Base-by-base conservation (phyloP, 2,797 vertebrate species). In the Hozukius guyotensis region DNA sequence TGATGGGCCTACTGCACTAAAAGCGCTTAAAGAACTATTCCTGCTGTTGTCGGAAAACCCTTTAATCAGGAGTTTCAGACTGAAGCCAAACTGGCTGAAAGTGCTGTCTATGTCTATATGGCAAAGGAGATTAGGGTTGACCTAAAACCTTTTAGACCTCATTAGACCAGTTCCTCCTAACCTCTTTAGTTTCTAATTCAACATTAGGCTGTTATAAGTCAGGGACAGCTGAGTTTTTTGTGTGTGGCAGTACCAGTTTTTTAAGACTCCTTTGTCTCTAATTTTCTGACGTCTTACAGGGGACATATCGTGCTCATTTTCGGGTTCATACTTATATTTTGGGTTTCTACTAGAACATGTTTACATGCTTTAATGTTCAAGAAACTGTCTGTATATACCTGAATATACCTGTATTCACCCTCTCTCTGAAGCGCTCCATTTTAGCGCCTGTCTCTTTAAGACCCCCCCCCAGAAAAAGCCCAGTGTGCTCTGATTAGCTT, bases 61-160 rank as follows among this genome's bases (percentile, higher is more conserved):
- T 81, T 81, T 70, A 75, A 85, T 84, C 55, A 75, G 36, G 32
- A 31, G 61, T 78, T 83, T 68, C 36, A 67, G 46, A 72, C 8
- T 72, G 64, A 77, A 75, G 85, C 77, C 78, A 77, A 83, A 69
- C 46, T 67, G 67, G 36, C 66, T 56, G 32, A 77, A 85, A 77
- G n/a, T 5, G 46, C 46, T 49, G 46, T 49, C 46, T 49, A 20
- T 13, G 36, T 74, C 69, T 82, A 29, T 11, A 71, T 53, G 25
- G 63, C 27, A 56, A 52, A 80, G 24, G 4, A 78, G 85, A 83
- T 86, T 77, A 85, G 14, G 8, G 46, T 24, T 78, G 62, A 84
- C 75, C 72, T 81, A 75, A 87, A 87, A 80, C 74, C 83, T 81
- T 81, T 69, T 55, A 66, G 64, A 70, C 46, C 75, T 80, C 46